phyloP scores from a whole-genome alignment of 2,888 invertebrate species.

The Hylaea fasciaria region DNA sequence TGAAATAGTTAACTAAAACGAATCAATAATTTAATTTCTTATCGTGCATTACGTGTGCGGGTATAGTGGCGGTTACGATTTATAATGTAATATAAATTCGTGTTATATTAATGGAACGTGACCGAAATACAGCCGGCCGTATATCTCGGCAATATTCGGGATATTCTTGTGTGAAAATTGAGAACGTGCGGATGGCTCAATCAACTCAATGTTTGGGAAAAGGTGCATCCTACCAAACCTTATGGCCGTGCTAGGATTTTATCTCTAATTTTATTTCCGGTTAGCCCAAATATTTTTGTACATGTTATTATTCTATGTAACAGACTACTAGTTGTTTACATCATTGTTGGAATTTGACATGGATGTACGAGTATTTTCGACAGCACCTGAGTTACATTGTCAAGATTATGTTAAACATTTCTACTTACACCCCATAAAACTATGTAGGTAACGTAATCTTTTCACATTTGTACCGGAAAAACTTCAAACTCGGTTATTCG shows the following conservation, averaged over 20 bases:
- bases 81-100: slow-evolving; percentile 39
- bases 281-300: slow-evolving; percentile 1
- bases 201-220: slow-evolving; percentile 32
- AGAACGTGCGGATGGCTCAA: slow-evolving; percentile 33
- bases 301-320: neutral
- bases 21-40: slow-evolving; percentile 26
- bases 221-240: slow-evolving; percentile 31
- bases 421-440: no score
- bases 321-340: no score
- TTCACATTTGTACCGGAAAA: slow-evolving; percentile 6
- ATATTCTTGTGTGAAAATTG: slow-evolving; percentile 28
- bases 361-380: no score
- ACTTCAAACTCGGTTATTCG: slow-evolving; percentile 4
- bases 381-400: no score
- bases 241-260: slow-evolving; percentile 24
- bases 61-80: slow-evolving; percentile 20
- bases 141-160: slow-evolving; percentile 38
- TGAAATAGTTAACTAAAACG: slow-evolving; percentile 21
- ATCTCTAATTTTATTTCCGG: slow-evolving; percentile 14
- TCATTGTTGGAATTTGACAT: no score
- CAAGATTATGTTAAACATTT: no score
- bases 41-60: slow-evolving; percentile 8
- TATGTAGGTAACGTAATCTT: no score
- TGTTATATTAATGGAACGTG: slow-evolving; percentile 43
- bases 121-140: slow-evolving; percentile 42